phyloP scores from a whole-genome alignment of 2,797 vertebrate genomes.

The Sebastes kiyomatsui region DNA sequence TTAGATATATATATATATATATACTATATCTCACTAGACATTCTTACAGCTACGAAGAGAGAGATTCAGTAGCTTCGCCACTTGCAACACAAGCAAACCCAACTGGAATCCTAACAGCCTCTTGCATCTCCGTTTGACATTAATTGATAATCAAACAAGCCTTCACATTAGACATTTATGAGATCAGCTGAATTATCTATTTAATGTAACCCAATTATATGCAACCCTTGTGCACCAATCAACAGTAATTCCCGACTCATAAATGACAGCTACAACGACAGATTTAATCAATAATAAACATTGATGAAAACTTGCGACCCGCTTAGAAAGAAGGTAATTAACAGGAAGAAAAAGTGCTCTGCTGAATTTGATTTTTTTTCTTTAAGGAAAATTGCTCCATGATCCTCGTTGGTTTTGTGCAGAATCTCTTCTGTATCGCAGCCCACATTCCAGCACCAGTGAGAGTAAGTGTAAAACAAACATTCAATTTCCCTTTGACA shows the following conservation, averaged over 20 bases:
- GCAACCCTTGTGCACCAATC: conserved; percentile 77
- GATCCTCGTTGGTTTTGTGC: not conserved
- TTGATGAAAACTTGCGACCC: conserved; percentile 67
- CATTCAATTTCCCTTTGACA: conserved; percentile 56
- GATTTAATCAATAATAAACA: conserved; percentile 76
- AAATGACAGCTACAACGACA: conserved; percentile 69
- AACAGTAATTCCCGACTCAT: conserved; percentile 70
- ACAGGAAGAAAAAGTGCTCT: conserved; percentile 23
- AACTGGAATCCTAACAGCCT: conserved; percentile 50
- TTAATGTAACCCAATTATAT: conserved; percentile 80
- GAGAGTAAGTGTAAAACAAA: conserved; percentile 48
- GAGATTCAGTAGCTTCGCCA: conserved; percentile 1
- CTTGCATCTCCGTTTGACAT: conserved; percentile 70
- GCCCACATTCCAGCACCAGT: conserved; percentile 9
- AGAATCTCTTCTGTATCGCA: not conserved
- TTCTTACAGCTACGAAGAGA: not conserved
- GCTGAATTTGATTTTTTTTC: conserved; percentile 26
- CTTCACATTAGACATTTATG: conserved; percentile 79
- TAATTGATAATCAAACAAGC: conserved; percentile 81
- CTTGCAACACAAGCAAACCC: conserved; percentile 27
- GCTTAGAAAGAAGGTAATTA: conserved; percentile 62
- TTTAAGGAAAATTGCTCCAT: not conserved
- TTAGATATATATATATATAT: not conserved
- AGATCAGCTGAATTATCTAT: conserved; percentile 80
- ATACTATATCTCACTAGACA: not conserved